These are phyloP conservation scores for Hesperophylax magnus DNA, from an alignment of 1,140 invertebrate species.

Conservation along the genomic window DNA sequence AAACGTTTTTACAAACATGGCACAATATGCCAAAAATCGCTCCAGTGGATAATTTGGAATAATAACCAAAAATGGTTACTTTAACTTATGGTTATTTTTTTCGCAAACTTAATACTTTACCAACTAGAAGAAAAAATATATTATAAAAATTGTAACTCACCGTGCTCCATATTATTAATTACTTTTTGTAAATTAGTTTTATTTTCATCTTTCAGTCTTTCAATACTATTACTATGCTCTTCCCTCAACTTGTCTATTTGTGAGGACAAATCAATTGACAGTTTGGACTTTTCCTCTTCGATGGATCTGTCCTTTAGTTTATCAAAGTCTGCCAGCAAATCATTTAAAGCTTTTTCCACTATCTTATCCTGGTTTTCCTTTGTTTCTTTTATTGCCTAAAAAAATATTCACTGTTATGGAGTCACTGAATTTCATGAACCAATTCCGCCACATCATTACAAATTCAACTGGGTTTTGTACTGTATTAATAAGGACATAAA, in stretches of 20 bases:
- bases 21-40: too few species aligned
- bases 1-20: too few species aligned
- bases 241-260: slow-evolving; percentile 52
- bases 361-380: slow-evolving; percentile 65
- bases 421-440: too few species aligned
- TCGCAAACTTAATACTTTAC: too few species aligned
- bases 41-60: too few species aligned
- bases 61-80: too few species aligned
- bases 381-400: slow-evolving; percentile 63
- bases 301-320: slow-evolving; percentile 65
- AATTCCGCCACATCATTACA: too few species aligned
- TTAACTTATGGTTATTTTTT: too few species aligned
- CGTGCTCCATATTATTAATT: slow-evolving; percentile 62
- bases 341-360: slow-evolving; percentile 64
- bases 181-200: slow-evolving; percentile 59
- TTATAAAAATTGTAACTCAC: slow-evolving; percentile 50
- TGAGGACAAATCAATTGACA: slow-evolving; percentile 68
- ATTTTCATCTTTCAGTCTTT: slow-evolving; percentile 62
- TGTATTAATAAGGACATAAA: neutral
- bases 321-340: slow-evolving; percentile 64
- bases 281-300: slow-evolving; percentile 61
- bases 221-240: slow-evolving; percentile 64
- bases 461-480: neutral
- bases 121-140: too few species aligned
- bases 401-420: neutral